Conservation (phyloP, 37 sponge, comb jelly and placozoan species). For the Mnemiopsis leidyi region DNA sequence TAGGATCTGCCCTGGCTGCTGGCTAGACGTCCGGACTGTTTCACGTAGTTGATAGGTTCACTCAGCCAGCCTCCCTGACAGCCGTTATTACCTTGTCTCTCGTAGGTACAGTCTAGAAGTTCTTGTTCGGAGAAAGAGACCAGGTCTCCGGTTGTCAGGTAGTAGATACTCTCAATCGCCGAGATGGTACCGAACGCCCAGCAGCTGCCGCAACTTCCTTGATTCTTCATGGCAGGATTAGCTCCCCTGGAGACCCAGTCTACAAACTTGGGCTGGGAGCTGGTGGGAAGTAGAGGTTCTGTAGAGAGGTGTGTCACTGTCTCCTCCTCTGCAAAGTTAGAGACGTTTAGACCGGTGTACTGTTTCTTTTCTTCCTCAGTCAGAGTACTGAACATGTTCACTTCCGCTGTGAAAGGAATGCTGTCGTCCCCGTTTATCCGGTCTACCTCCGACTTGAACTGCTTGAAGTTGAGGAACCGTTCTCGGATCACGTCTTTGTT, state of each 20-base stretch:
- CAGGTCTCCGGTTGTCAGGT: not conserved
- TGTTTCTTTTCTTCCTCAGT: not conserved
- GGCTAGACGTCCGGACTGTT: not conserved
- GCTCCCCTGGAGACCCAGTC: not conserved
- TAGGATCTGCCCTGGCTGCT: not conserved
- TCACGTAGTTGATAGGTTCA: not conserved
- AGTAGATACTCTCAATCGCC: not conserved
- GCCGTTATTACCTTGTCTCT: no score
- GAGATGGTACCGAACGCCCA: not conserved
- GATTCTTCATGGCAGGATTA: slow-evolving; percentile 4
- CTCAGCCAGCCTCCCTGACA: not conserved
- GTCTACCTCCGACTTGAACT: not conserved
- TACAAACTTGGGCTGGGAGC: not conserved
- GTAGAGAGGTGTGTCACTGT: no score
- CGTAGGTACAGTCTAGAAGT: slow-evolving; percentile 33
- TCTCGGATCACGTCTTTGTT: not conserved
- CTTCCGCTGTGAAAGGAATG: not conserved
- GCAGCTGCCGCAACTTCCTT: no score
- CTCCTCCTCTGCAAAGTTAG: not conserved
- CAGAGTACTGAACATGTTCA: not conserved
- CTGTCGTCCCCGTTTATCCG: not conserved
- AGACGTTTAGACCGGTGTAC: slow-evolving; percentile 10
- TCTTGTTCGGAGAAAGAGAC: slow-evolving; percentile 5
- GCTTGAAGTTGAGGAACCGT: not conserved
- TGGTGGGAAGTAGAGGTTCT: not conserved